Conservation (phyloP, 1,140 invertebrate genomes). For the Caerostris extrusa region DNA sequence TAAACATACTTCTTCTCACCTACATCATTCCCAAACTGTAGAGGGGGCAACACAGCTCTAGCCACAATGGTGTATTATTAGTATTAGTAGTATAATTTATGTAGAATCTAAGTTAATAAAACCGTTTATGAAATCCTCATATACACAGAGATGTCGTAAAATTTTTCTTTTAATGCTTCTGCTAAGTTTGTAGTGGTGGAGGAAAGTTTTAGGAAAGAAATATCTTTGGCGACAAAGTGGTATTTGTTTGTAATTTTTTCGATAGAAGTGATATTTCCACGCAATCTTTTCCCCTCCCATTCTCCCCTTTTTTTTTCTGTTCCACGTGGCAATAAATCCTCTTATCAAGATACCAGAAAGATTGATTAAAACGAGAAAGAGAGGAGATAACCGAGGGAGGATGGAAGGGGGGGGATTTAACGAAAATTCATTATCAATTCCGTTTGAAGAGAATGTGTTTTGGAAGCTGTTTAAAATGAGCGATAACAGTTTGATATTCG, state of each 20-base stretch:
- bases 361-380: background rate
- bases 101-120: too few species aligned
- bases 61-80: too few species aligned
- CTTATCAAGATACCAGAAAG: background rate
- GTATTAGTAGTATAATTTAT: too few species aligned
- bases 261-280: background rate
- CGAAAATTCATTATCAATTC: constrained; percentile 13
- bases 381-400: background rate
- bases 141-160: background rate
- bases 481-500: background rate
- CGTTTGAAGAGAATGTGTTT: background rate
- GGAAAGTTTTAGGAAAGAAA: constrained; percentile 1
- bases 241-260: background rate
- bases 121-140: constrained; percentile 3
- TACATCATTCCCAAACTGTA: too few species aligned
- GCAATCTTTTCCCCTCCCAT: background rate
- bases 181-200: background rate
- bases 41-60: too few species aligned
- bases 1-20: too few species aligned
- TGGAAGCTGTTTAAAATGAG: background rate
- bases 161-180: background rate
- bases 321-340: background rate
- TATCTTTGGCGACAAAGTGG: background rate
- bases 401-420: background rate
- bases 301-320: background rate